Evolutionary conservation across 2,888 invertebrate species (phyloP), one percentile per base, ranked within the genome.

Genomic region (Ganaspis brasiliensis): DNA sequence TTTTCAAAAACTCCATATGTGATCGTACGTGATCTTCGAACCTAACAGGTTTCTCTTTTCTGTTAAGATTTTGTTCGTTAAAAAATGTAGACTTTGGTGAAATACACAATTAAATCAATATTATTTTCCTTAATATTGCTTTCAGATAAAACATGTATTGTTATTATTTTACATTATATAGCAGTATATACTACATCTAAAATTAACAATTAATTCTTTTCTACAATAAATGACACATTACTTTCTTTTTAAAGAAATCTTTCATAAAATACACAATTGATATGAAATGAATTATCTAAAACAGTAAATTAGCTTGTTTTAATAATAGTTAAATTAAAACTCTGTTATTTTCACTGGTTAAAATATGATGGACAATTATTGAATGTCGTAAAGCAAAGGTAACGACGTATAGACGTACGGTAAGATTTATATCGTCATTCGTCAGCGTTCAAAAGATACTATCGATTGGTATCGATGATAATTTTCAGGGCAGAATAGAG

Each of bases 351-450:
- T 76, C 79, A 84, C 87, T 89, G 89, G 90, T 90, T 90, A 90
- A 90, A 90, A 89, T 89, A 89, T 90, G 90, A 90, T 88, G 90
- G 90, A 90, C 88, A 87, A 90, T 90, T 88, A 88, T 87, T 81
- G 85, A 79, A 72, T 84, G 85, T 87, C 89, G 87, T 88, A 87
- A 87, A 89, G 80, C 82, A 83, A 75, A 78, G 76, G 76, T 79
- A 80, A 80, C 72, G 82, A 79, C 79, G 77, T 73, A 63, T 71
- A 56, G 73, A 72, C 72, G 77, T 74, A 73, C 16, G 75, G 76
- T 19, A 61, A 83, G 84, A 85, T 84, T 83, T 83, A 85, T 78
- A 73, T 59, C 79, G 83, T 81, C 83, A 85, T 86, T 83, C 82
- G 83, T 85, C 85, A 85, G 82, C 80, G 84, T 31, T 83, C 83